Conservation (phyloP, 1,140 invertebrate species). For the Brachionus manjavacas region DNA sequence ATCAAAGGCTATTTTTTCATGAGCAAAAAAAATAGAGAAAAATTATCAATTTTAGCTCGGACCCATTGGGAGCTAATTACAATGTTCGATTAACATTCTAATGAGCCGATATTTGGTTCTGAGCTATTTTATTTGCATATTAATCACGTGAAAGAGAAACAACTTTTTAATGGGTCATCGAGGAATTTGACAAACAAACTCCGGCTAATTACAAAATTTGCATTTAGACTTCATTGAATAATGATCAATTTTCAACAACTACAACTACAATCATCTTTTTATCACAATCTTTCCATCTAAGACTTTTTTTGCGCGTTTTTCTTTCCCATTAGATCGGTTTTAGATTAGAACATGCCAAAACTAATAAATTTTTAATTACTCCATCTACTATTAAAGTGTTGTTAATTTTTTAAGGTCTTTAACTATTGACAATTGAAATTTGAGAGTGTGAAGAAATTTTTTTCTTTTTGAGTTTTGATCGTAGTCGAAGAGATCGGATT, state of each 20-base stretch:
- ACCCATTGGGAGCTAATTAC: background rate
- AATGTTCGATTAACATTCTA: background rate
- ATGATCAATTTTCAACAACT: background rate
- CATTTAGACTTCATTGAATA: background rate
- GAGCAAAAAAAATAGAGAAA: no score
- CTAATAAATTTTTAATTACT: no score
- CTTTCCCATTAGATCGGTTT: no score
- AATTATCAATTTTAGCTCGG: background rate
- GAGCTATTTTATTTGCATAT: background rate
- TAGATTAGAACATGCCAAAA: no score
- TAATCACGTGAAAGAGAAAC: background rate
- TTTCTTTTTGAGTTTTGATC: no score
- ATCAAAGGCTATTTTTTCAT: background rate
- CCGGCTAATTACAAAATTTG: background rate
- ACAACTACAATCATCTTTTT: no score
- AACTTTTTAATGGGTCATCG: slow-evolving; percentile 1
- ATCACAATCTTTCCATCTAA: background rate
- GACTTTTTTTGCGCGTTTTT: background rate
- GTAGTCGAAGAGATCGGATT: background rate
- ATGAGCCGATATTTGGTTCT: background rate
- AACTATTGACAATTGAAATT: background rate
- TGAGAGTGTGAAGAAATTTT: no score
- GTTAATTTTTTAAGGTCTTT: background rate
- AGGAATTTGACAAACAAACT: background rate
- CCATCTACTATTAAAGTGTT: no score